Conservation (phyloP, 2,797 vertebrate species). For the Ceryle rudis region DNA sequence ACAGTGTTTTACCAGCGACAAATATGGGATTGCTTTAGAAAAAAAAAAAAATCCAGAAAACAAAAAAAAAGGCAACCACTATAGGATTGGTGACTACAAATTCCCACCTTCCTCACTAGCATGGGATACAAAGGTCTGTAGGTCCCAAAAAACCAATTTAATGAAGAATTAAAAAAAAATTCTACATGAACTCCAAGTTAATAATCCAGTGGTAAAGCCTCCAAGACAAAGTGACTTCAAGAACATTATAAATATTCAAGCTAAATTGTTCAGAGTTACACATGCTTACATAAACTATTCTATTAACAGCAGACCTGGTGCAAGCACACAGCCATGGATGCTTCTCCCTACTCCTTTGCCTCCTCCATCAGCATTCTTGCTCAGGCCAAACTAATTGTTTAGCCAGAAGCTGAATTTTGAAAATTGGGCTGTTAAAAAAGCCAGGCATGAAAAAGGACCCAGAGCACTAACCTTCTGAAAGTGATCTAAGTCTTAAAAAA, state of each 20-base stretch:
- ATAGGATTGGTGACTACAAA: background rate
- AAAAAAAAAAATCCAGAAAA: background rate
- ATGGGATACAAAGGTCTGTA: background rate
- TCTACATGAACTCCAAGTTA: background rate
- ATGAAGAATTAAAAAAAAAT: background rate
- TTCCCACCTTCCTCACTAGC: background rate
- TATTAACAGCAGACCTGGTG: background rate
- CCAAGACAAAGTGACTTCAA: background rate
- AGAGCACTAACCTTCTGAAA: background rate
- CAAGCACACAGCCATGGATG: background rate
- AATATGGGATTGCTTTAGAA: background rate
- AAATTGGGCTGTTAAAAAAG: background rate
- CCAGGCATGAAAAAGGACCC: background rate
- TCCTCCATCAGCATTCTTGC: background rate
- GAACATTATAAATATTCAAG: background rate
- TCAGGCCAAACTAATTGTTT: background rate
- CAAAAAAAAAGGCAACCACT: background rate
- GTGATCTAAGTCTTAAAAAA: background rate
- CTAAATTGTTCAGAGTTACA: background rate
- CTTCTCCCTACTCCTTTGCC: background rate
- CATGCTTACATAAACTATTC: background rate
- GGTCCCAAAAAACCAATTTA: background rate
- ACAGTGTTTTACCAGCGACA: background rate
- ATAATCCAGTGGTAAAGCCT: background rate
- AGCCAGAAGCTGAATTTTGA: background rate